A percentile compares a stretch with the other conserved stretches of the same genome.
Conservation (phyloP, 2,888 invertebrate genomes). For the Ditylenchus weischeri region DNA sequence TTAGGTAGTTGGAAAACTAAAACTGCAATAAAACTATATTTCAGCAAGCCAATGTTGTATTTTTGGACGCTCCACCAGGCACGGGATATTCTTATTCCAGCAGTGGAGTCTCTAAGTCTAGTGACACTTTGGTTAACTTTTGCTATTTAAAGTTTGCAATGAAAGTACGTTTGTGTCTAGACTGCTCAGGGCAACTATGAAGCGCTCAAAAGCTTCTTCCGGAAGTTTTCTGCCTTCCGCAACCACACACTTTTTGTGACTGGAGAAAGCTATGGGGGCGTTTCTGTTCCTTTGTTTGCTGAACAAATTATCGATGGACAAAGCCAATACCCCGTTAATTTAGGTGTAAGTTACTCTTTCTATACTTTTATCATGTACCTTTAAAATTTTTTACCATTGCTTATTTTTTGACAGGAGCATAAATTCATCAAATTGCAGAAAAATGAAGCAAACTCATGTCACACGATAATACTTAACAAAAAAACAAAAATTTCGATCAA, state of each 20-base stretch:
- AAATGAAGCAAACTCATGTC: too few relatives aligned
- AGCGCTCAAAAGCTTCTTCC: neutral
- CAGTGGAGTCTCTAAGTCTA: conserved; percentile 45
- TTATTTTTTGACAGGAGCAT: too few relatives aligned
- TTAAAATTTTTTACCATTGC: too few relatives aligned
- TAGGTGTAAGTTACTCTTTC: neutral
- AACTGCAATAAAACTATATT: too few relatives aligned
- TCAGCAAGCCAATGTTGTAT: conserved; percentile 60
- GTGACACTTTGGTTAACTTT: neutral
- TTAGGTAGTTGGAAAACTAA: neutral
- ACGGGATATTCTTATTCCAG: conserved; percentile 64
- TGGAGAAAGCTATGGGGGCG: neutral
- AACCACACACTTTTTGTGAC: neutral
- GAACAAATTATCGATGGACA: neutral
- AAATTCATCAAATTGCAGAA: too few relatives aligned
- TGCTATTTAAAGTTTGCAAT: too few relatives aligned
- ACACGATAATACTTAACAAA: too few relatives aligned
- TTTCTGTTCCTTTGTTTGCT: neutral
- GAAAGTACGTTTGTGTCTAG: neutral
- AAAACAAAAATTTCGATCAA: too few relatives aligned
- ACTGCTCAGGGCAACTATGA: neutral
- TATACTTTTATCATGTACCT: too few relatives aligned
- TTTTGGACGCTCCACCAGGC: conserved; percentile 64
- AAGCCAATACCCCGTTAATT: neutral
- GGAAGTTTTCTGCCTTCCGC: neutral